These are phyloP conservation scores for Callospermophilus lateralis DNA, from an alignment of 2,113 vertebrate species.

Conservation along the genomic window DNA sequence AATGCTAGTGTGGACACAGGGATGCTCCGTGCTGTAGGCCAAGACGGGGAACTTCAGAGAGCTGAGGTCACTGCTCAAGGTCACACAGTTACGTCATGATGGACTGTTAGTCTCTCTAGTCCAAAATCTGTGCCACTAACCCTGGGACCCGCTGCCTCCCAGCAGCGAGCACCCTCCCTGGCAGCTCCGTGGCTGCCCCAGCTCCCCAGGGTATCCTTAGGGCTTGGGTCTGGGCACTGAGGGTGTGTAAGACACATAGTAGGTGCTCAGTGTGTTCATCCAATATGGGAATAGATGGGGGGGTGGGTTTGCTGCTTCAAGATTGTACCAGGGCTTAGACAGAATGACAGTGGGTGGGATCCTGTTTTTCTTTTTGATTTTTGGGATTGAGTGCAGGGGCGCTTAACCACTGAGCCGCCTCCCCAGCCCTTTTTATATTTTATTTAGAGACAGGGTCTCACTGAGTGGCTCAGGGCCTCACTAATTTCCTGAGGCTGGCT, in stretches of 20 bases:
- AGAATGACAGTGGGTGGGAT: neutral
- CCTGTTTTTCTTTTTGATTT: too few relatives aligned
- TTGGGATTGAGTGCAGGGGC: too few relatives aligned
- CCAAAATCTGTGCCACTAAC: neutral
- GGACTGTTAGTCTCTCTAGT: neutral
- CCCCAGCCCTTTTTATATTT: too few relatives aligned
- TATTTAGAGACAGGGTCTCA: too few relatives aligned
- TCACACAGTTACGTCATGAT: neutral
- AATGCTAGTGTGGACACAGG: neutral
- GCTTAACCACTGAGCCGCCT: too few relatives aligned
- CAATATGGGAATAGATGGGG: neutral
- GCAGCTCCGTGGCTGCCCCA: accelerated
- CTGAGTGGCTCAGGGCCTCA: too few relatives aligned
- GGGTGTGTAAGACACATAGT: too few relatives aligned
- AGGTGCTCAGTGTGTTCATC: neutral
- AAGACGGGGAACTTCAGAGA: neutral
- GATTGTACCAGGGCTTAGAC: neutral
- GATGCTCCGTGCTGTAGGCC: neutral
- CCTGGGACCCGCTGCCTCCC: neutral
- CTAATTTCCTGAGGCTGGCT: too few relatives aligned
- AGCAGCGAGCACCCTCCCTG: neutral
- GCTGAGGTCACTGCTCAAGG: neutral
- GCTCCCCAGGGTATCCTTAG: too few relatives aligned
- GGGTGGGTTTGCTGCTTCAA: neutral
- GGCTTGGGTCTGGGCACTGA: too few relatives aligned